Evolutionary conservation across 64 coral and sea anemone genomes (phyloP), one percentile per base, ranked within the genome.

Genomic region (Montipora efflorescens): DNA sequence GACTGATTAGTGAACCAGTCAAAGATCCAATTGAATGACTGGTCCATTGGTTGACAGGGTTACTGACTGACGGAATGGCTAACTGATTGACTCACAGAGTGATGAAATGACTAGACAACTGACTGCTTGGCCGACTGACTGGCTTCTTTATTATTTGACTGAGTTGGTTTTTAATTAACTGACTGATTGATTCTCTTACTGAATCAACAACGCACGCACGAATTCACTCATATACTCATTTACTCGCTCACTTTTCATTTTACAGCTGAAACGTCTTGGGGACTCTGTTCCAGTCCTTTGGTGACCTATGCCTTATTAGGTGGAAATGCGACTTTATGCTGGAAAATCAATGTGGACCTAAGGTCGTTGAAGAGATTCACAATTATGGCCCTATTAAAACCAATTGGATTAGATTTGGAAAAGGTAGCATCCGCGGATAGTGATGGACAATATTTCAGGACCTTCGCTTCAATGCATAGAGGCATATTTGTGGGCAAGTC

Each of bases 301-400:
- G 21, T 82, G 79, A 82, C 55, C 10, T 82, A 61, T 21, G 79
- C 79, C 21, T 11, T 21, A 15, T 4, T 36, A 12, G 51, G 52
- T 82, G 79, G 53, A 7, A 82, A 82, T 13, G 79, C 61, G 15
- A 82, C 79, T n/a, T 43, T 82, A 14, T 82, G 79, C 43, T 82
- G 79, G 79, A 20, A 62, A 82, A 82, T 82, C 10, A 6, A 20
- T 7, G 55, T 8, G 3, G 55, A 82, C 7, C 23, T 13, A 59
- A 59, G 36, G 8, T 5, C 7, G 11, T 21, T 82, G 10, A 62
- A 1, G 36, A 20, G 22, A 7, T 82, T 82, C 55, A 82, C 79
- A 3, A 49, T 82, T 43, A 14, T 82, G 52, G 79, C 79, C 55
- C 43, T 82, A 18, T 61, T 43, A 82, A 82, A 49, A 14, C 79